A percentile compares a stretch with the other conserved stretches of the same genome.
Conservation (phyloP, 2,797 vertebrate species). For the Hydrolagus colliei region DNA sequence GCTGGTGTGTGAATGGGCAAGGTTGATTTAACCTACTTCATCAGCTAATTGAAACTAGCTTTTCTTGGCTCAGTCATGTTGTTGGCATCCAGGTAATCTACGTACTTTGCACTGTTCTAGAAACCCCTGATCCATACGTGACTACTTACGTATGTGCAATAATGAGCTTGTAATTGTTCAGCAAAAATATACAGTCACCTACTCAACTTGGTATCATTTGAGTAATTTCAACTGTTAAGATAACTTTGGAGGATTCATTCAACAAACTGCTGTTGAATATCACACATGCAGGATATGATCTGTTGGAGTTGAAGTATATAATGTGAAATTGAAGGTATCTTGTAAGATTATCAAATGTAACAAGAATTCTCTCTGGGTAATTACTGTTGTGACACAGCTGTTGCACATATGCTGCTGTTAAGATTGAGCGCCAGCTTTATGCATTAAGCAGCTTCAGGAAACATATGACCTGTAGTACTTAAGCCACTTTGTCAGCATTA, state of each 20-base stretch:
- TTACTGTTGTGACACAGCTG: neutral
- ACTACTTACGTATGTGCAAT: neutral
- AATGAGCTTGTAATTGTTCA: neutral
- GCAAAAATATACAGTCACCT: neutral
- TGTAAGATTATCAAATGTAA: neutral
- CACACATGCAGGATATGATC: too few species aligned
- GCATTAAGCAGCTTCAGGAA: slow-evolving; percentile 42
- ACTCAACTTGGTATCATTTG: neutral
- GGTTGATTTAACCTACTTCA: neutral
- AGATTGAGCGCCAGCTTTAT: neutral
- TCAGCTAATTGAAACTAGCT: neutral
- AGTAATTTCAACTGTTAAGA: neutral
- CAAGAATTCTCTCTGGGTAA: neutral
- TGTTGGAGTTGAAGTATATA: neutral
- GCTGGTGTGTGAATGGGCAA: neutral
- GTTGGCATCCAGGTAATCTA: neutral
- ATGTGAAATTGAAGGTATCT: neutral
- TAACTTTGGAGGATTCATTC: too few species aligned
- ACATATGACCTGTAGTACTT: slow-evolving; percentile 42
- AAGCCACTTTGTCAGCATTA: slow-evolving; percentile 44
- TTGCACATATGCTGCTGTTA: neutral
- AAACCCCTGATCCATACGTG: neutral
- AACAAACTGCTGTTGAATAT: too few species aligned
- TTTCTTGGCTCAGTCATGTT: neutral
- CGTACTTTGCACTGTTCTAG: neutral